A percentile compares a stretch with the other conserved stretches of the same genome.
Conservation (phyloP, 2,797 vertebrate genomes). For the Linurgus olivaceus region DNA sequence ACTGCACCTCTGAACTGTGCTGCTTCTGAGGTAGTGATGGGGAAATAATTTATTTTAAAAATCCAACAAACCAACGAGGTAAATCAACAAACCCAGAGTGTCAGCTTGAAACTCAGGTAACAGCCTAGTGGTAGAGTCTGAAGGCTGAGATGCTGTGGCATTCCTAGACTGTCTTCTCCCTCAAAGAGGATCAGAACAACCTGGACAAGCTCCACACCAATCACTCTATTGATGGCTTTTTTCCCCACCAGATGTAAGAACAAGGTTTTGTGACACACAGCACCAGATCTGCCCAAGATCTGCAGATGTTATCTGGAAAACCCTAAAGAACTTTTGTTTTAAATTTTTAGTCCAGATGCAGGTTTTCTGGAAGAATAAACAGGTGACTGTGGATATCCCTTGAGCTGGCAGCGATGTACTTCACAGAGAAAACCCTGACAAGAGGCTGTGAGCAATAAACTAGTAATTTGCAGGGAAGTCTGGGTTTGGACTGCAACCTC, state of each 20-base stretch:
- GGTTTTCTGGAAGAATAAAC: not conserved
- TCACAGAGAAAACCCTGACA: not conserved
- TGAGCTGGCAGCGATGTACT: not conserved
- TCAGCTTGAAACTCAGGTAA: not conserved
- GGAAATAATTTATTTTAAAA: not conserved
- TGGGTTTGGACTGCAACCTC: not conserved
- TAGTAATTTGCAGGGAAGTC: slow-evolving; percentile 39
- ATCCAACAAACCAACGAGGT: not conserved
- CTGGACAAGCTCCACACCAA: not conserved
- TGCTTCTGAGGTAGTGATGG: not conserved
- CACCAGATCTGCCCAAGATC: not conserved
- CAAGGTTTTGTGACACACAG: not conserved
- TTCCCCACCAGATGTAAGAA: not conserved
- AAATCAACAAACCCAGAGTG: not conserved
- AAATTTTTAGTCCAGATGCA: not conserved
- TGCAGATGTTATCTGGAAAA: not conserved
- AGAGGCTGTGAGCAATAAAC: not conserved
- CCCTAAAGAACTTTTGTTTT: not conserved
- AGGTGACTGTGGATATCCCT: not conserved
- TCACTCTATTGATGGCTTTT: not conserved
- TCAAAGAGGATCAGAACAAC: not conserved
- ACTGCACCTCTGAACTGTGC: not conserved
- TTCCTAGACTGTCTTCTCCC: not conserved
- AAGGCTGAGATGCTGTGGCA: not conserved
- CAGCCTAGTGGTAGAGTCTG: not conserved